Conservation (phyloP, 2,113 vertebrate genomes). For the Macquaria ambigua region DNA sequence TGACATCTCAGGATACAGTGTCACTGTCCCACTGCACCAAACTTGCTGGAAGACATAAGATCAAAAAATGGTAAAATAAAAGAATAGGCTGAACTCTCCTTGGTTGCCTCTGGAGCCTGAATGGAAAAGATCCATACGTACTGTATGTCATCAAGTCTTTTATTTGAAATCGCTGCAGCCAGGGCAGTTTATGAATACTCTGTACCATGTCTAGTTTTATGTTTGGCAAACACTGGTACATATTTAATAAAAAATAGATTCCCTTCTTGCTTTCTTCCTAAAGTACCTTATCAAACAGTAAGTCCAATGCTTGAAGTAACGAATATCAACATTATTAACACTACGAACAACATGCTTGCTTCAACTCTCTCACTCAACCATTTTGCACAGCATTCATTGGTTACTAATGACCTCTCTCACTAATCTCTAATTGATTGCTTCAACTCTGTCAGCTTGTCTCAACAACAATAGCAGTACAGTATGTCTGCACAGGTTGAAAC, state of each 20-base stretch:
- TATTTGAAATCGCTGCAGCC: not conserved
- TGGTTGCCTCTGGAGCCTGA: not conserved
- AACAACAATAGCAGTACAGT: not conserved
- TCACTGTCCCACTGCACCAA: constrained; percentile 2
- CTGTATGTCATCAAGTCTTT: not conserved
- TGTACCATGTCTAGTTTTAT: not conserved
- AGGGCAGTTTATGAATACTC: not conserved
- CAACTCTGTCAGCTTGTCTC: constrained; percentile 3
- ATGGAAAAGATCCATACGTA: not conserved
- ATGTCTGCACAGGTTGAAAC: not conserved
- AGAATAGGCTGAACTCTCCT: not conserved
- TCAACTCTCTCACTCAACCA: constrained; percentile 17
- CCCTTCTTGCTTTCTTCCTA: constrained; percentile 3
- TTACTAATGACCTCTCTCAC: constrained; percentile 45
- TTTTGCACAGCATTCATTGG: constrained; percentile 22
- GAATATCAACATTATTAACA: constrained; percentile 23
- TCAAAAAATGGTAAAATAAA: not conserved
- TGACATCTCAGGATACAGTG: constrained; percentile 14
- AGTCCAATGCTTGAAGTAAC: not conserved
- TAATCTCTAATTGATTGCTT: constrained; percentile 35
- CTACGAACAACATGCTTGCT: constrained; percentile 63
- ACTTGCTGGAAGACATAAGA: not conserved
- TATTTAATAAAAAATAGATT: not conserved
- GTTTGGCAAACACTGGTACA: not conserved
- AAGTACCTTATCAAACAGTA: not conserved